phyloP scores from a whole-genome alignment of 2,888 invertebrate species.

The Melanophora roralis region DNA sequence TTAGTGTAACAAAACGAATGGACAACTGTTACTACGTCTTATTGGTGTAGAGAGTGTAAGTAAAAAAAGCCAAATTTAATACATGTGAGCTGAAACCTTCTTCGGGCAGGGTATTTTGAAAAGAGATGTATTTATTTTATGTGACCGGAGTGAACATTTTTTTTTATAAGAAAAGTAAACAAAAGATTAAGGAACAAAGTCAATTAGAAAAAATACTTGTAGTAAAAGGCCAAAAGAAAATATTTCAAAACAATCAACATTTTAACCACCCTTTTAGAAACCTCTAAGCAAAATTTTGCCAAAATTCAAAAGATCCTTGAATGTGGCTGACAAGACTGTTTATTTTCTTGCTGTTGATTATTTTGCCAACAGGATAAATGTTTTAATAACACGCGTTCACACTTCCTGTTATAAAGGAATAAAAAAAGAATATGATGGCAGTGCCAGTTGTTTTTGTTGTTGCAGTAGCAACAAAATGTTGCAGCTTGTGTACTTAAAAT shows the following conservation, averaged over 20 bases:
- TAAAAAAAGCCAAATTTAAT: no score
- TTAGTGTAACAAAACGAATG: no score
- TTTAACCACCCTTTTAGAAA: neutral
- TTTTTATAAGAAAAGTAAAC: no score
- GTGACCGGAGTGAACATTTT: no score
- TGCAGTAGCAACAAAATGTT: neutral
- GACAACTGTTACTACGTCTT: no score
- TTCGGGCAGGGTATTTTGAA: neutral
- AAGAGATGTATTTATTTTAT: no score
- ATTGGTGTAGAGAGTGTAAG: no score
- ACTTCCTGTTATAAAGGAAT: slow-evolving; percentile 40
- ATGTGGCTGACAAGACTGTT: neutral
- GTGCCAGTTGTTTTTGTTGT: neutral
- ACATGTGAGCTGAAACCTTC: neutral
- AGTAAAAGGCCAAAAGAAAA: no score
- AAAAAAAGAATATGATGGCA: neutral
- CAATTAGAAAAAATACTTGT: no score
- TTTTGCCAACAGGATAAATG: slow-evolving; percentile 32
- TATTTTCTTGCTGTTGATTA: neutral
- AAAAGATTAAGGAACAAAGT: no score
- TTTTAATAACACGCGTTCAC: slow-evolving; percentile 52
- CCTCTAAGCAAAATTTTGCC: neutral
- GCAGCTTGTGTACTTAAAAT: slow-evolving; percentile 32
- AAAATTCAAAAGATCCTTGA: slow-evolving; percentile 12
- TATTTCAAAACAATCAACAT: neutral